A percentile compares a stretch with the other conserved stretches of the same genome.
These are phyloP conservation scores for Narcine bancroftii DNA, from an alignment of 2,113 vertebrate species.

Conservation along the genomic window DNA sequence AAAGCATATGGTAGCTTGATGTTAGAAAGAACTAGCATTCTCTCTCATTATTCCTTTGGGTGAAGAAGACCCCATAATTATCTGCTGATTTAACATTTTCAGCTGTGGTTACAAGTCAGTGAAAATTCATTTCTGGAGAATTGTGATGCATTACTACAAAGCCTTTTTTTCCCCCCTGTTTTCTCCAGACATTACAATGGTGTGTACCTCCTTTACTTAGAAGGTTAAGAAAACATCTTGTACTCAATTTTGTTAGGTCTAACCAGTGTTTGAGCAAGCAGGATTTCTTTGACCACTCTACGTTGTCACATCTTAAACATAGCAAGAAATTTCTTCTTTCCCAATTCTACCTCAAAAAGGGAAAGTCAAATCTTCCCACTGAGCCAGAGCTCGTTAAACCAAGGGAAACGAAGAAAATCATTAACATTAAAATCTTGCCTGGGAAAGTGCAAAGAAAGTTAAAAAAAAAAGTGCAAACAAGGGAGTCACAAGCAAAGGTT, in stretches of 20 bases:
- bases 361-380: neutral
- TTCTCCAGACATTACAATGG: neutral
- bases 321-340: neutral
- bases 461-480: neutral
- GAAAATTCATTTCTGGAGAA: neutral
- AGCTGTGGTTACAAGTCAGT: neutral
- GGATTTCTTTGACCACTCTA: neutral
- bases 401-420: neutral
- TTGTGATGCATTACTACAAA: neutral
- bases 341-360: neutral
- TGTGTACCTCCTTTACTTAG: neutral
- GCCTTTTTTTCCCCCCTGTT: slow-evolving; percentile 5
- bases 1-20: neutral
- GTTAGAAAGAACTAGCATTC: neutral
- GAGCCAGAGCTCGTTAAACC: neutral
- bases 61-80: neutral
- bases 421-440: neutral
- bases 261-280: neutral
- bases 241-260: neutral
- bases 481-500: neutral
- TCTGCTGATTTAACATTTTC: neutral
- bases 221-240: neutral
- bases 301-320: neutral
- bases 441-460: neutral
- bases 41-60: neutral